A percentile compares a stretch with the other conserved stretches of the same genome.
Evolutionary conservation across 92 coral and sea anemone genomes (phyloP).

Genomic region (Meandrina meandrites): DNA sequence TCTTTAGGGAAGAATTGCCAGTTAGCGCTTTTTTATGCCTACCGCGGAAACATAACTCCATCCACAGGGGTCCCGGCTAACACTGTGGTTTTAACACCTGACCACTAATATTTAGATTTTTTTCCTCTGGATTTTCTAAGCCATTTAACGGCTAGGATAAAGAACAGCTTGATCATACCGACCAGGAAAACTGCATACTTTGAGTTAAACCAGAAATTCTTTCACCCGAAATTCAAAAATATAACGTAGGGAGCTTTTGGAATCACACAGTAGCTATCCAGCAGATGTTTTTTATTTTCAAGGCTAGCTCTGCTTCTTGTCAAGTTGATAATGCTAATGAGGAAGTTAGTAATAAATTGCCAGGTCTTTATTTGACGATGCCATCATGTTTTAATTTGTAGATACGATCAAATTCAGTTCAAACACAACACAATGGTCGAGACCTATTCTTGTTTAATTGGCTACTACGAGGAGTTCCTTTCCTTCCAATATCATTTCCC

Average conservation of each 20-base stretch:
- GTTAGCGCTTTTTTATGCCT: neutral
- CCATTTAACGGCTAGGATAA: neutral
- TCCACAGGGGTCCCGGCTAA: neutral
- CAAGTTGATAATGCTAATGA: conserved; percentile 21
- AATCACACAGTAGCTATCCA: neutral
- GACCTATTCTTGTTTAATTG: too few species aligned
- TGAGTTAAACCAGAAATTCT: neutral
- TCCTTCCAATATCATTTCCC: too few species aligned
- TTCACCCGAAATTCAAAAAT: neutral
- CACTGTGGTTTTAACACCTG: conserved; percentile 7
- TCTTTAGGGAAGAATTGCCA: conserved; percentile 13
- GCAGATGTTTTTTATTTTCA: conserved; percentile 18
- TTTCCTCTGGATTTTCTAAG: conserved; percentile 15
- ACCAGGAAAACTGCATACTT: neutral
- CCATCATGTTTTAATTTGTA: conserved; percentile 12
- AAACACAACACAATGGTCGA: neutral
- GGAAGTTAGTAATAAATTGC: conserved; percentile 12
- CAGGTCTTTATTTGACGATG: conserved; percentile 23
- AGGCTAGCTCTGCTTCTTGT: conserved; percentile 16
- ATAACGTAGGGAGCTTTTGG: neutral
- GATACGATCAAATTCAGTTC: conserved; percentile 19
- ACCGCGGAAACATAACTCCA: neutral
- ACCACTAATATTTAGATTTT: neutral
- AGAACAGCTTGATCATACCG: neutral
- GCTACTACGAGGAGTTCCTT: too few species aligned